Base-by-base conservation (phyloP, 2,113 vertebrate genomes). In the Steatornis caripensis region DNA sequence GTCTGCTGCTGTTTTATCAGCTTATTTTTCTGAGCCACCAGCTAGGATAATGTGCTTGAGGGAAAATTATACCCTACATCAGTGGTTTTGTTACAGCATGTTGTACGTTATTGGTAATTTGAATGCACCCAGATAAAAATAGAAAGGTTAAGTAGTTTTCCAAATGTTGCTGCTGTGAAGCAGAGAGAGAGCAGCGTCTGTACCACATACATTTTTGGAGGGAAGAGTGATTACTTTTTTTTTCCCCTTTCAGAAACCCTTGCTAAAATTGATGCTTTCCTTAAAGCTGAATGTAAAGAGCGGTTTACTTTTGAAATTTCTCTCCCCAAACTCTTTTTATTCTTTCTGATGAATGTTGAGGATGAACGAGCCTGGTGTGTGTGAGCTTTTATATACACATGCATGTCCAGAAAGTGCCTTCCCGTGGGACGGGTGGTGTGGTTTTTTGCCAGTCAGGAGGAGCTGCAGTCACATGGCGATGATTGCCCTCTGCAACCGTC, bases 61-160 rank as follows among this genome's bases (percentile, higher is more conserved):
- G 95, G 96, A 96, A 98, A 97, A 97, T 97, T 97, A 98, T 94
- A 97, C 89, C 92, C 94, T 97, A 96, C 95, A 95, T 96, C 93
- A 96, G 91, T 96, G 96, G 90, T 93, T 96, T 97, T 94, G 86
- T 97, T 97, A 68, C 95, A 92, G 93, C 92, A 86, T 96, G 75
- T 95, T 97, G 93, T 97, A 94, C 87, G 76, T 95, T 97, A 97
- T 96, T 96, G 93, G 94, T 95, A 97, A 97, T 96, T 97, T 95
- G 88, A 96, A 97, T 97, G 96, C 95, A 96, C 72, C 72, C 85
- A 74, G 94, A 87, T 96, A 97, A 97, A 97, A 97, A 97, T 97
- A 97, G 96, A 96, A 97, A 96, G 94, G 94, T 97, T 96, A 95
- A 97, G 89, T 95, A 90, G 74, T 96, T 95, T 95, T 95, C 62